Evolutionary conservation across 2,888 invertebrate genomes (phyloP).

Genomic region (Rugalucina vietnamica): DNA sequence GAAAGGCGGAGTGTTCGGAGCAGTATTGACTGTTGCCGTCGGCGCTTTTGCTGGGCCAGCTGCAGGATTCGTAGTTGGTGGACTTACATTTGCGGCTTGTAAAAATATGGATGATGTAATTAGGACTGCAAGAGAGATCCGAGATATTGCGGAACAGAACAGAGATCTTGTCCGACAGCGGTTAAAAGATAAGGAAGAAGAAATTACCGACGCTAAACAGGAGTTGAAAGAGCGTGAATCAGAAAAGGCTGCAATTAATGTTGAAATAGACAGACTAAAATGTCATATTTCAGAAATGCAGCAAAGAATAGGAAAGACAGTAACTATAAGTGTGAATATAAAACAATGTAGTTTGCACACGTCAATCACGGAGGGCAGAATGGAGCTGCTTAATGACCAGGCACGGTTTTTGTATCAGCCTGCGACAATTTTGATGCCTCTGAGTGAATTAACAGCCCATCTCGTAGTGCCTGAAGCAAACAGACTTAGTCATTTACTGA

Average conservation of each 20-base stretch:
- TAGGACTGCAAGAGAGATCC: not conserved
- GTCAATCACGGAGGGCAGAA: not conserved
- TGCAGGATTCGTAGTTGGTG: not conserved
- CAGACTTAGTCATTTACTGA: not conserved
- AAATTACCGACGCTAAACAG: not conserved
- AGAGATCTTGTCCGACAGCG: not conserved
- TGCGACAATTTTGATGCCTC: not conserved
- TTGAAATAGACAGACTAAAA: not conserved
- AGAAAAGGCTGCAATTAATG: not conserved
- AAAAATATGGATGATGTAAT: not conserved
- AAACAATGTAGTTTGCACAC: not conserved
- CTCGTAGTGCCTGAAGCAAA: not conserved
- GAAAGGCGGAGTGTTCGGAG: not conserved
- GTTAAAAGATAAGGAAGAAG: not conserved
- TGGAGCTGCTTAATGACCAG: not conserved
- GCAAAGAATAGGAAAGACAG: not conserved
- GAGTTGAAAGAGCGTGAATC: not conserved
- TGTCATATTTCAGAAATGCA: not conserved
- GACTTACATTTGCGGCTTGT: not conserved
- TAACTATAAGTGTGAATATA: not conserved
- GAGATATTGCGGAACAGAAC: not conserved
- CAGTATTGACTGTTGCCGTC: not conserved
- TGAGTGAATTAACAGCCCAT: not conserved
- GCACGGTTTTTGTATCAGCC: not conserved
- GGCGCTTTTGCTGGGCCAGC: not conserved